A percentile compares a stretch with the other conserved stretches of the same genome.
Evolutionary conservation across 2,797 vertebrate species (phyloP).

Genomic region (Nyctalus aviator): DNA sequence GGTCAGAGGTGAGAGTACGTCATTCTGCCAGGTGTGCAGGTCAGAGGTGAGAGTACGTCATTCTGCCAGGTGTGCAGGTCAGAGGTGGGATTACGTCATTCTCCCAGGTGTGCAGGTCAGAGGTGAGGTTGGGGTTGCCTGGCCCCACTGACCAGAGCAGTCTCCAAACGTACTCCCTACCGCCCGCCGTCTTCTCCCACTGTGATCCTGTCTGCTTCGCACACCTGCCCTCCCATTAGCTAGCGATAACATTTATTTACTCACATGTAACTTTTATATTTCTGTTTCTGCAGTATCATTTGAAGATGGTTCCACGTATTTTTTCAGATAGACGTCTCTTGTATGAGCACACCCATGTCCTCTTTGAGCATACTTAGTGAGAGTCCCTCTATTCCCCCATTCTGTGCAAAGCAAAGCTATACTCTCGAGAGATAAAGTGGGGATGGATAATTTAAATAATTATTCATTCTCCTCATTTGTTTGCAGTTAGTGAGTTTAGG

Average conservation of each 20-base stretch:
- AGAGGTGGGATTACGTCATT: no score
- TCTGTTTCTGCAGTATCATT: background rate
- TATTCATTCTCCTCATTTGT: background rate
- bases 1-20: no score
- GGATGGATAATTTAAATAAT: constrained; percentile 39
- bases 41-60: no score
- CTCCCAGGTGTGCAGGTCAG: no score
- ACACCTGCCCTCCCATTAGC: background rate
- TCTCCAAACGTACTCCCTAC: background rate
- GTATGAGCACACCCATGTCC: background rate
- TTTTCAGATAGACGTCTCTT: background rate
- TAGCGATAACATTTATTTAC: background rate
- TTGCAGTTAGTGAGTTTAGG: background rate
- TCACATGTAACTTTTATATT: background rate
- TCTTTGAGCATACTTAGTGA: background rate
- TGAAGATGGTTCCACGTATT: background rate
- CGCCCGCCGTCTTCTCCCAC: background rate
- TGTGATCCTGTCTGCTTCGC: background rate
- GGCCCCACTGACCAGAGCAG: background rate
- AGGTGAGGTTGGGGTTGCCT: no score
- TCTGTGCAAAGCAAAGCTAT: background rate
- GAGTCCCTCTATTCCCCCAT: background rate
- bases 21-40: no score
- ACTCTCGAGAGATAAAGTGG: background rate
- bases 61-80: no score